A percentile compares a stretch with the other conserved stretches of the same genome.
Evolutionary conservation across 2,888 invertebrate species (phyloP).

Genomic region (Drepanosiphum platanoidis): DNA sequence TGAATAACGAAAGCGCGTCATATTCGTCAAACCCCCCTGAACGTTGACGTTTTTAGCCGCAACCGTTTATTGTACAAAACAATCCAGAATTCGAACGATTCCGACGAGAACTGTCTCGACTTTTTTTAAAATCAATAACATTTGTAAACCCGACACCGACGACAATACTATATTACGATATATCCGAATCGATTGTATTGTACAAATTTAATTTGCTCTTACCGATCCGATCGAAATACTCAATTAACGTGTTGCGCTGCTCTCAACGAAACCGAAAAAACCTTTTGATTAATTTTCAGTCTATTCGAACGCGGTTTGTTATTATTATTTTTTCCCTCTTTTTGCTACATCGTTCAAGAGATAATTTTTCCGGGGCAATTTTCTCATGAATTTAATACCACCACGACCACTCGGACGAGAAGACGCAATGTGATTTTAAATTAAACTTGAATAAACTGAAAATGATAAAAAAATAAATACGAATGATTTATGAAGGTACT

Average conservation of each 20-base stretch:
- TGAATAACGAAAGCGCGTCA: too few relatives aligned
- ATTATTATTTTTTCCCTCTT: neutral
- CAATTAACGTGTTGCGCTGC: constrained; percentile 2
- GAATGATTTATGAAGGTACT: constrained; percentile 36
- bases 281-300: constrained; percentile 22
- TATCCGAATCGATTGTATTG: too few relatives aligned
- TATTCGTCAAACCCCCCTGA: too few relatives aligned
- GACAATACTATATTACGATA: too few relatives aligned
- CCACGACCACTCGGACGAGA: neutral
- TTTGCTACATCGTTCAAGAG: constrained; percentile 13
- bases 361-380: constrained; percentile 41
- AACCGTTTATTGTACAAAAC: too few relatives aligned
- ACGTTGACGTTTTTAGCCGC: too few relatives aligned
- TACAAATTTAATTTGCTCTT: constrained; percentile 15
- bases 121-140: too few relatives aligned
- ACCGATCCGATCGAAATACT: neutral
- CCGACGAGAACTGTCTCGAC: too few relatives aligned
- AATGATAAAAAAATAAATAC: neutral
- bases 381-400: constrained; percentile 42
- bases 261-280: constrained; percentile 16
- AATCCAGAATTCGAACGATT: too few relatives aligned
- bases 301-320: neutral
- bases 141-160: too few relatives aligned
- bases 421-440: constrained; percentile 48
- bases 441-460: too few relatives aligned